Evolutionary conservation across 2,888 invertebrate species (phyloP), one percentile per base, ranked within the genome.

Genomic region (Chaetogeoica ovagalla): DNA sequence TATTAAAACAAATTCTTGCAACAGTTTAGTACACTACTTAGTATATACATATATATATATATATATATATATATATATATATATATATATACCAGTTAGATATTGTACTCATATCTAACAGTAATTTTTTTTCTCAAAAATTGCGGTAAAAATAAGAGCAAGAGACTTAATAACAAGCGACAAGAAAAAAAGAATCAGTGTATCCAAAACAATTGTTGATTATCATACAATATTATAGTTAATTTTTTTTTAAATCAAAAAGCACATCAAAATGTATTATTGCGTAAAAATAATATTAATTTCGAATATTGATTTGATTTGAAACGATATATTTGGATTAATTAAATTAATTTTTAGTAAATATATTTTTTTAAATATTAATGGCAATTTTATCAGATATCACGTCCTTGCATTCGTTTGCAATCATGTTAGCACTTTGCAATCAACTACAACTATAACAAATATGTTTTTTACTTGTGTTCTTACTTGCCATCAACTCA

Each of bases 61-160:
- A n/a, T n/a, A n/a, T n/a, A n/a, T n/a, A n/a, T n/a, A n/a, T n/a
- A n/a, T n/a, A n/a, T n/a, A n/a, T n/a, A n/a, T n/a, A n/a, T n/a
- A n/a, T n/a, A n/a, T n/a, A n/a, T n/a, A n/a, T 13, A 11, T 48
- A 48, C 13, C 13, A 48, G 13, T 13, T 48, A 15, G 6, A 6
- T 43, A 43, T 43, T 43, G 43, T 43, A 43, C 30, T 30, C 30
- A 30, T 30, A 30, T 43, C 43, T 37, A 8, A 37, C 7, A 71
- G 11, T 39, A 21, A 48, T 15, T 59, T n/a, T 15, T n/a, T 19
- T n/a, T 69, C 68, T 68, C n/a, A 77, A 77, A 73, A 62, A 69
- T 48, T 77, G 77, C 69, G 69, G 77, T 60, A 69, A 77, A 77
- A 77, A 62, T 77, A 48, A 48, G 6, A 68, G 8, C 30, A 30